Base-by-base conservation (phyloP, 2,888 invertebrate genomes). In the Ceramica pisi region DNA sequence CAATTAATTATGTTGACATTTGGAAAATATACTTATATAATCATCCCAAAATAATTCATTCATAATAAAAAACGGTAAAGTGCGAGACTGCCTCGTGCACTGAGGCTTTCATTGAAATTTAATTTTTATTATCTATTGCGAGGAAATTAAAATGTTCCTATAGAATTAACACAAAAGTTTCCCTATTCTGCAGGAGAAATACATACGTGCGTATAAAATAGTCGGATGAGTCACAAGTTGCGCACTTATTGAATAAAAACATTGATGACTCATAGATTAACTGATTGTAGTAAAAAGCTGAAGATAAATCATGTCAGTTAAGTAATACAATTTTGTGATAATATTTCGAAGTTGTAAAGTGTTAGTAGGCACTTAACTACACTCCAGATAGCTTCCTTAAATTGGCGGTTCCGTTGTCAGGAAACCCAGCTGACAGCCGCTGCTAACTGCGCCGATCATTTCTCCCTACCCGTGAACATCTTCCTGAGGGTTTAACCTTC, bases 181-280 rank as follows among this genome's bases (percentile, higher is more conserved):
- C 6, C 5, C 3, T 44, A 14, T 44, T 1, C 21, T 14, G 51
- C 23, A 51, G 14, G 51, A 2, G 14, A 51, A 23, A 12, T 38
- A 12, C 10, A 1, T 23, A 7, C n/a, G 19, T 51, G 38, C 26
- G 16, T 55, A 23, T 26, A 19, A 23, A 12, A 51, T 14, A 23
- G 5, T 26, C 3, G 19, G 1, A 19, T 57, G 60, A 59, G 16
- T 65, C 41, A 65, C 10, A 44, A 31, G 6, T 44, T 31, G 65
- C 60, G 66, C 46, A 3, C 12, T 35, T 19, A 4, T 12, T 26
- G 23, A 23, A 41, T 44, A 41, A 19, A 23, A 59, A 44, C 41
- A 59, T 46, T 60, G 16, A 16, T 56, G 56, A 56, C 14, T n/a
- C n/a, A 56, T 35, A 35, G n/a, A 55, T 31, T 31, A 55, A 19